Evolutionary conservation across 2,113 vertebrate genomes (phyloP), one percentile per base, ranked within the genome.

Genomic region (Macaca nemestrina): DNA sequence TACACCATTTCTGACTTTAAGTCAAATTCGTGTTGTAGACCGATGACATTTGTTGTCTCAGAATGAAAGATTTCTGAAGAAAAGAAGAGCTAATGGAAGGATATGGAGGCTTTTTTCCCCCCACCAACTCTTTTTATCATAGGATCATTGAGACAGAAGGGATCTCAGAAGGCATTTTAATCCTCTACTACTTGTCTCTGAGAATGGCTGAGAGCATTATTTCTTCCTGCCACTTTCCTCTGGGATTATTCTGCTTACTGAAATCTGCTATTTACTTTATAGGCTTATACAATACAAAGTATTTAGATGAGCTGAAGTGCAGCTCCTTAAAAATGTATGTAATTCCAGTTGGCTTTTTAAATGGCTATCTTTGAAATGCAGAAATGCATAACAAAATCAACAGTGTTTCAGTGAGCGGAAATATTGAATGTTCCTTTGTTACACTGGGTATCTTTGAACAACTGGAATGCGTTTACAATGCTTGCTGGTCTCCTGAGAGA

Each of bases 221-320:
- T 83, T 89, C 83, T 94, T 92, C 43, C 90, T 67, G 38, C 30
- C 50, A 83, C 32, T 70, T 82, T 91, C 90, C 92, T 92, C n/a
- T 96, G 90, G 72, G 84, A 96, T 96, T 75, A 81, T 40, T 84
- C n/a, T 83, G 75, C 87, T 97, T 96, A 75, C 80, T 88, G 86
- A 94, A 93, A 93, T 95, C 55, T 95, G 22, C 76, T 97, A n/a
- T 93, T 95, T 92, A 72, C 92, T 83, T 95, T 64, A 75, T 68
- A 78, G 35, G 25, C 87, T 96, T 96, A 67, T 80, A 89, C 57
- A 86, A 86, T 93, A 87, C 89, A 83, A 95, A 61, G 40, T 95
- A 59, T 92, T 96, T 75, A 83, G 64, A 87, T 90, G 72, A 95
- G 93, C 14, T 16, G 48, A 95, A 92, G 14, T 94, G 23, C 55